Base-by-base conservation (phyloP, 2,888 invertebrate species). In the Drosophila infuscata region DNA sequence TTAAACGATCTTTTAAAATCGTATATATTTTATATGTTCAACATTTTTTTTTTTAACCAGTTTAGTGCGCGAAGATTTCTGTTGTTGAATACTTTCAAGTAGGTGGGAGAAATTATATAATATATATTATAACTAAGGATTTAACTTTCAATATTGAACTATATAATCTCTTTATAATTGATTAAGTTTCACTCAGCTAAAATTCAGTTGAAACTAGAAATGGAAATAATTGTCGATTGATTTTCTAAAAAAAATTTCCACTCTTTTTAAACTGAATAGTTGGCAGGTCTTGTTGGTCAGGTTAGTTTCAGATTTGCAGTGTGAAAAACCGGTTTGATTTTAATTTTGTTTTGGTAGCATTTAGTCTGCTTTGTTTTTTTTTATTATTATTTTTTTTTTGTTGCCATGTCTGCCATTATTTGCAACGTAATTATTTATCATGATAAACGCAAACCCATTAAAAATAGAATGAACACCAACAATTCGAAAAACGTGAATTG, bases 311-410 rank as follows among this genome's bases (percentile, higher is more conserved):
- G 61, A 58, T 51, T 70, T 72, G 43, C 73, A 68, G 59, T 67
- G 32, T 59, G 54, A 33, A 30, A 53, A 88, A 88, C 84, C 60
- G 72, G 83, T 78, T 87, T 65, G 41, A 36, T 66, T 66, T 61
- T 48, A 70, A 17, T 69, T 66, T 57, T 62, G 57, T 68, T 58
- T 68, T 46, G 51, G 71, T 52, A 54, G 17, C 53, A 62, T 35
- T 60, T 57, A 53, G 36, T 64, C 48, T 36, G 56, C 41, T 43
- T n/a, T 66, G 3, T 36, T 52, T 61, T 25, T 38, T 38, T n/a
- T 9, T 38, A n/a, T n/a, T n/a, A n/a, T n/a, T n/a, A n/a, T 52
- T 61, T 25, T 38, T 38, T n/a, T 9, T 38, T 51, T 56, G 32
- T 33, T 43, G 59, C 36, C 52, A 29, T 51, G 38, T 70, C 46